phyloP scores from a whole-genome alignment of 2,888 invertebrate species.

The Eupithecia vulgata region DNA sequence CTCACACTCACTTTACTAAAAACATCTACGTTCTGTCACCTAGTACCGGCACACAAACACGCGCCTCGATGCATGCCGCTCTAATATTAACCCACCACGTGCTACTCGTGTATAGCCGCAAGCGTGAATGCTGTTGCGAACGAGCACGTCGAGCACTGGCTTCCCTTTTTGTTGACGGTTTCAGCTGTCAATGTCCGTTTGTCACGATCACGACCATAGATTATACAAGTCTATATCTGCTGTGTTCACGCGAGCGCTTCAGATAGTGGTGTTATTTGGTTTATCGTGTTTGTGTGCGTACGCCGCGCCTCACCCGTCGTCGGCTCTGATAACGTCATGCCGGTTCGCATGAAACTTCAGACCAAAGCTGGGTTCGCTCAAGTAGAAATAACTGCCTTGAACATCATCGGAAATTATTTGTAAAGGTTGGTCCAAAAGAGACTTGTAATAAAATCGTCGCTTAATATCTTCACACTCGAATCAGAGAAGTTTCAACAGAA shows the following conservation, averaged over 20 bases:
- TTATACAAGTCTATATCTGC: constrained; percentile 40
- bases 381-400: constrained; percentile 5
- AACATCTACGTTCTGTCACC: constrained; percentile 73
- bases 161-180: constrained; percentile 72
- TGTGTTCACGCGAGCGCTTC: constrained; percentile 39
- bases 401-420: neutral
- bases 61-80: constrained; percentile 56
- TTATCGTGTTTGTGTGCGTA: constrained; percentile 64
- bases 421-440: neutral
- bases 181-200: constrained; percentile 68
- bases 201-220: constrained; percentile 31
- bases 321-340: constrained; percentile 68
- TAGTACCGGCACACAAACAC: constrained; percentile 43
- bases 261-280: constrained; percentile 64
- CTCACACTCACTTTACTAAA: constrained; percentile 64
- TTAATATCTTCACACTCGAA: neutral
- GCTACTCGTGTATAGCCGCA: constrained; percentile 70
- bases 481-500: neutral
- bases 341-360: constrained; percentile 46
- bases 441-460: neutral
- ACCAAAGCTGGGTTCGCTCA: constrained; percentile 23
- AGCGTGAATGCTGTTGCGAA: constrained; percentile 69
- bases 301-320: constrained; percentile 37
- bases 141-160: constrained; percentile 52
- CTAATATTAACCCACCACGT: constrained; percentile 79